Conservation (phyloP, 30 jellyfish, hydroid and myxozoan genomes). For the Pseudorhiza aurosa region DNA sequence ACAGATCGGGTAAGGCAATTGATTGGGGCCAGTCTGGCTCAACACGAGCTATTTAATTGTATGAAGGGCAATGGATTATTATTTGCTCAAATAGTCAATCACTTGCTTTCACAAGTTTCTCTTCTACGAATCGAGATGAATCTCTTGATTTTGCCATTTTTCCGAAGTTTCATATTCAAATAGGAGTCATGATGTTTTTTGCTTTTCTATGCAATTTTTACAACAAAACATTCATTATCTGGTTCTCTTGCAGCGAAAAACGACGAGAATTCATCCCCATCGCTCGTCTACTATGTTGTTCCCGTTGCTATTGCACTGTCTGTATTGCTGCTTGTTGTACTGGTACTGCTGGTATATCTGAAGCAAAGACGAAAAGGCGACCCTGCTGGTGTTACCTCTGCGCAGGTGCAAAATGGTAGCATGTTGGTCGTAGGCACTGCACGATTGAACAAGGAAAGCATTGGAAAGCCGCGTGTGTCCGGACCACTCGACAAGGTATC, state of each 20-base stretch:
- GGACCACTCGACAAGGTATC: constrained; percentile 65
- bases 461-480: constrained; percentile 47
- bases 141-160: too few relatives aligned
- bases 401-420: constrained; percentile 15
- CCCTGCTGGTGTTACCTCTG: not conserved
- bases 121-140: too few relatives aligned
- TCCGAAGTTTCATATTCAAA: too few relatives aligned
- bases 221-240: too few relatives aligned
- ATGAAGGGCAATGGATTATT: too few relatives aligned
- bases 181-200: too few relatives aligned
- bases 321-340: constrained; percentile 62
- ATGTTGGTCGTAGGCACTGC: constrained; percentile 9
- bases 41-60: too few relatives aligned
- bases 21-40: too few relatives aligned
- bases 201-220: too few relatives aligned
- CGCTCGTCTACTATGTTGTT: constrained; percentile 69
- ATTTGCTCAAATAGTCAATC: too few relatives aligned
- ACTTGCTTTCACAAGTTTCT: too few relatives aligned
- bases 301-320: constrained; percentile 78
- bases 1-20: too few relatives aligned
- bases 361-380: constrained; percentile 54
- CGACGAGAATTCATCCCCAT: constrained; percentile 15
- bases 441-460: constrained; percentile 19
- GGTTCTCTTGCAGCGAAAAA: constrained; percentile 29
- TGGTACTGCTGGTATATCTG: constrained; percentile 63